Conservation (phyloP, 23 tunicate genomes). For the Styela plicata region DNA sequence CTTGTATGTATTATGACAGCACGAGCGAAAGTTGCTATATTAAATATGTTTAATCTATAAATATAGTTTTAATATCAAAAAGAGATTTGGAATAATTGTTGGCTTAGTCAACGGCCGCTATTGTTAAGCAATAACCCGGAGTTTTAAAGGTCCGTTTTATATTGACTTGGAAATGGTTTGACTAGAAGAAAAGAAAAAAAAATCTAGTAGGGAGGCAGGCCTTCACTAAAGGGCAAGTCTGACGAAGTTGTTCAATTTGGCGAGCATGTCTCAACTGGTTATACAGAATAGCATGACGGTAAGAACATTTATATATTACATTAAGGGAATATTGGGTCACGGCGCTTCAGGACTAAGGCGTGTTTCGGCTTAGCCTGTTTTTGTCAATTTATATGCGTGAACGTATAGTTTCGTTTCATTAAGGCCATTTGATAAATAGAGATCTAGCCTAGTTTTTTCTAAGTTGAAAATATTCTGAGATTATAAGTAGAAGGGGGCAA, state of each 20-base stretch:
- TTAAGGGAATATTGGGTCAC: background rate
- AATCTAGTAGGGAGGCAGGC: background rate
- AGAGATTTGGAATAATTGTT: conserved; percentile 18
- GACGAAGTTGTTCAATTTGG: background rate
- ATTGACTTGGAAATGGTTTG: background rate
- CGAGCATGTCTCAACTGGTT: conserved; percentile 29
- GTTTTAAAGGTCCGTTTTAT: background rate
- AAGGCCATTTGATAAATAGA: too few species aligned
- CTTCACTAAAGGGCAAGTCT: conserved; percentile 19
- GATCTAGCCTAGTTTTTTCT: too few species aligned
- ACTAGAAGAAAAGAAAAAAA: too few species aligned
- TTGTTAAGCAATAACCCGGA: background rate
- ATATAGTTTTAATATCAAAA: background rate
- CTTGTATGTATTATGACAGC: conserved; percentile 15
- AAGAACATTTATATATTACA: background rate
- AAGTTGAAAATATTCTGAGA: too few species aligned
- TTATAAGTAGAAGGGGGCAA: too few species aligned
- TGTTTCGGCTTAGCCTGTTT: background rate
- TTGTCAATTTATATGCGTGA: background rate
- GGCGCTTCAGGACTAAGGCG: background rate
- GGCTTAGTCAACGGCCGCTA: conserved; percentile 26
- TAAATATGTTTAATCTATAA: too few species aligned
- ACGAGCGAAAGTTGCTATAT: background rate
- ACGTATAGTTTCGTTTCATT: too few species aligned
- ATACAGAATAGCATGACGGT: conserved; percentile 22